Evolutionary conservation across 2,888 invertebrate species (phyloP).

Genomic region (Agonopterix arenella): DNA sequence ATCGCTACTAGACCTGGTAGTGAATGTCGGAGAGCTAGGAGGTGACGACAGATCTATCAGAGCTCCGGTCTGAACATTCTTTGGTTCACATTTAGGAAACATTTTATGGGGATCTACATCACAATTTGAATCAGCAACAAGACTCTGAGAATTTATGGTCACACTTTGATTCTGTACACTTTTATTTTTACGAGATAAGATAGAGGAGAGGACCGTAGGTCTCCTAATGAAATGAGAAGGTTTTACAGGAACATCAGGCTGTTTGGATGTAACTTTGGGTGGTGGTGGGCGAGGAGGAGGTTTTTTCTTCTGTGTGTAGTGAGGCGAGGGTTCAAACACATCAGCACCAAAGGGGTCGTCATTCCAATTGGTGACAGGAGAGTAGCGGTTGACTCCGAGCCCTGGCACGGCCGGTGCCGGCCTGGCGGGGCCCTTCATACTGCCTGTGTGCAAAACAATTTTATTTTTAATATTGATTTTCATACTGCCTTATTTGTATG

Average conservation of each 20-base stretch:
- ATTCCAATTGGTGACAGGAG: conserved; percentile 75
- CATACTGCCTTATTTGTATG: conserved; percentile 8
- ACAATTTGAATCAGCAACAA: conserved; percentile 34
- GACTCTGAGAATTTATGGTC: conserved; percentile 27
- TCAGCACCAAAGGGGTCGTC: conserved; percentile 70
- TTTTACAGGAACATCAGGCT: conserved; percentile 60
- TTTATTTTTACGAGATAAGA: conserved; percentile 57
- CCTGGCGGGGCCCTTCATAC: conserved; percentile 79
- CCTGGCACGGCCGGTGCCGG: conserved; percentile 75
- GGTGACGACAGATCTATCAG: conserved; percentile 84
- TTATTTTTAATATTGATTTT: conserved; percentile 23
- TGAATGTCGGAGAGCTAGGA: conserved; percentile 85
- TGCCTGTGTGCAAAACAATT: conserved; percentile 18
- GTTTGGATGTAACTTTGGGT: conserved; percentile 68
- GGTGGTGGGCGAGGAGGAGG: conserved; percentile 85
- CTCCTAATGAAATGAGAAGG: conserved; percentile 72
- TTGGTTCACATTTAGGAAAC: conserved; percentile 67
- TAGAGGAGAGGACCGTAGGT: conserved; percentile 62
- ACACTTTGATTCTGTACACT: conserved; percentile 18
- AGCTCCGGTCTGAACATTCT: conserved; percentile 69
- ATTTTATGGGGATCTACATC: conserved; percentile 54
- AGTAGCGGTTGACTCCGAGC: conserved; percentile 52
- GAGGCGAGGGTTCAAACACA: conserved; percentile 63
- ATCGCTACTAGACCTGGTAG: conserved; percentile 84
- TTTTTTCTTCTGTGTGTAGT: conserved; percentile 77